Evolutionary conservation across 2,113 vertebrate species (phyloP).

Genomic region (Craseonycteris thonglongyai): DNA sequence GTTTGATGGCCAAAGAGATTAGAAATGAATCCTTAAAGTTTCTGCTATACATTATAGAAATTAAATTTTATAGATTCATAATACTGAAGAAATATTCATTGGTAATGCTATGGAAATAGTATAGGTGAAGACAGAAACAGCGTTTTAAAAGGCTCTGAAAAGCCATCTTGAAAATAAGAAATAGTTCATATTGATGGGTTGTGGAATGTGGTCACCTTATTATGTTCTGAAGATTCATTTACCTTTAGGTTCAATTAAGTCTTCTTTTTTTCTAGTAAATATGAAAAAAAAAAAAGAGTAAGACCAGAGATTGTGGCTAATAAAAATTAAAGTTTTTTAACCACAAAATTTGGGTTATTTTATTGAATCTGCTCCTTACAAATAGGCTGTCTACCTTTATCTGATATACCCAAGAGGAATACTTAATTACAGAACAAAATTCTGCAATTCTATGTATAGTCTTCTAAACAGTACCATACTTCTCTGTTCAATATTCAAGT

Average conservation of each 20-base stretch:
- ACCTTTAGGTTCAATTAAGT: background rate
- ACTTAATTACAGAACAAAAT: background rate
- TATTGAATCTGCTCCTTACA: background rate
- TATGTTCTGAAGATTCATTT: background rate
- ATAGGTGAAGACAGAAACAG: background rate
- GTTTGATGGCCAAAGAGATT: background rate
- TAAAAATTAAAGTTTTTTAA: background rate
- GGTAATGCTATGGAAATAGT: background rate
- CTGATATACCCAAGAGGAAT: background rate
- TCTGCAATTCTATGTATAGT: background rate
- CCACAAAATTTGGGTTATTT: background rate
- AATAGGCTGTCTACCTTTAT: background rate
- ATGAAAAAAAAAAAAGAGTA: background rate
- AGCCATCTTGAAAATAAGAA: background rate
- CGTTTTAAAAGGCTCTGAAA: background rate
- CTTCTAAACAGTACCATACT: background rate
- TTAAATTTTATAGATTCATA: background rate
- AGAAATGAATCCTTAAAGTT: background rate
- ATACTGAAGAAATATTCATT: background rate
- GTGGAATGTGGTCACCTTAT: background rate
- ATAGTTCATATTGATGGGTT: background rate
- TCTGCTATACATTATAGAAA: background rate
- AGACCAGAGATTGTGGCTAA: background rate
- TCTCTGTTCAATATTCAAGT: background rate
- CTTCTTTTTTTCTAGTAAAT: background rate